Percentiles rank a stretch among this genome's conserved stretches.
These are phyloP conservation scores for Yponomeuta malinellus DNA, from an alignment of 2,888 invertebrate genomes.

Conservation along the genomic window DNA sequence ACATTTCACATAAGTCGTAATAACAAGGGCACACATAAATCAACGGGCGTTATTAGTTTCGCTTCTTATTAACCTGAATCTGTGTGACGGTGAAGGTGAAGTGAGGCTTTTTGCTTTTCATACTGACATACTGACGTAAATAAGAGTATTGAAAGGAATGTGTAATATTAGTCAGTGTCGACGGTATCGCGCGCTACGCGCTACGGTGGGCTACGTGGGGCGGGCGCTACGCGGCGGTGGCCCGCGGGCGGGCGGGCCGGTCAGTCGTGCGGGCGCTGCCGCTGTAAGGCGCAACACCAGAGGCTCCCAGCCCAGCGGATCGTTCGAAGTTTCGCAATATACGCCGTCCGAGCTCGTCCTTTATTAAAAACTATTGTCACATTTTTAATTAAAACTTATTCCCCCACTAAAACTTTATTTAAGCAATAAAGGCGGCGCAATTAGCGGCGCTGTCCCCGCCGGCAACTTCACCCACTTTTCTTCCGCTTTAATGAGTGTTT, in stretches of 20 bases:
- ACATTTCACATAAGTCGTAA: constrained; percentile 76
- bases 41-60: constrained; percentile 73
- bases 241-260: constrained; percentile 18
- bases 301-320: constrained; percentile 68
- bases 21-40: constrained; percentile 74
- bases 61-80: constrained; percentile 56
- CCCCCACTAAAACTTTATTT: constrained; percentile 75
- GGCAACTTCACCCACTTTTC: constrained; percentile 75
- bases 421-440: constrained; percentile 75
- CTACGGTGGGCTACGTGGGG: not conserved
- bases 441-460: constrained; percentile 74
- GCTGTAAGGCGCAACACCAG: constrained; percentile 46
- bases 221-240: constrained; percentile 8
- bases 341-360: constrained; percentile 69
- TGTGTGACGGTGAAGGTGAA: constrained; percentile 44
- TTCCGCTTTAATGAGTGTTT: constrained; percentile 74
- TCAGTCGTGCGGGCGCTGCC: not conserved
- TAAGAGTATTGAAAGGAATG: constrained; percentile 27
- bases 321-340: constrained; percentile 75
- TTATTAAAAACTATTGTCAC: constrained; percentile 77
- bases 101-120: constrained; percentile 26
- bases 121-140: constrained; percentile 58
- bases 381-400: constrained; percentile 77
- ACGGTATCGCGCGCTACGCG: not conserved
- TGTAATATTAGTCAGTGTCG: not conserved